Conservation (phyloP, 2,888 invertebrate genomes). For the Azorinus chamasolen region DNA sequence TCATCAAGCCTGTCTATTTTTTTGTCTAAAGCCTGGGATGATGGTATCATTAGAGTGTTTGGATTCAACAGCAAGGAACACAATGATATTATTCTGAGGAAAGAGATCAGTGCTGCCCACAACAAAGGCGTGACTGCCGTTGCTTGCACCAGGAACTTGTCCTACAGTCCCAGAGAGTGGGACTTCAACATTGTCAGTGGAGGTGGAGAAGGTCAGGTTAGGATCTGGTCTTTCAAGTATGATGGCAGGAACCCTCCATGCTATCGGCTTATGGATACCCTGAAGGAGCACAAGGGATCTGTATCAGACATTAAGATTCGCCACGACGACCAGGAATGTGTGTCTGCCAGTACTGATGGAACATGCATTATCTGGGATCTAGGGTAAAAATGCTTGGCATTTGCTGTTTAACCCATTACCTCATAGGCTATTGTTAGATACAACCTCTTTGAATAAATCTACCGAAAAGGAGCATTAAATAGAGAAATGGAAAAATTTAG, state of each 20-base stretch:
- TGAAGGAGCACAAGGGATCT: constrained; percentile 97
- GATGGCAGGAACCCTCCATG: constrained; percentile 59
- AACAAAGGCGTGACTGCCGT: constrained; percentile 95
- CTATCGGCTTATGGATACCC: constrained; percentile 70
- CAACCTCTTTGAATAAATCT: too few species aligned
- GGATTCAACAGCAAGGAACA: constrained; percentile 89
- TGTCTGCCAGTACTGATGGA: constrained; percentile 96
- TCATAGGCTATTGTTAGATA: too few species aligned
- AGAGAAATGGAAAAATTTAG: too few species aligned
- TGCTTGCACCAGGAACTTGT: constrained; percentile 91
- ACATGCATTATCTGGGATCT: constrained; percentile 98
- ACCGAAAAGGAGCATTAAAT: too few species aligned
- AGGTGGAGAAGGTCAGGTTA: constrained; percentile 94
- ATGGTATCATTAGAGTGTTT: constrained; percentile 86
- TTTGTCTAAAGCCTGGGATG: constrained; percentile 86
- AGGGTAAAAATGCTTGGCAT: constrained; percentile 88
- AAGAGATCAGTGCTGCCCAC: constrained; percentile 95
- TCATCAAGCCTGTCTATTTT: too few species aligned
- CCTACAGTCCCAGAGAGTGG: constrained; percentile 74
- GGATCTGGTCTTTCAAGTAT: constrained; percentile 79
- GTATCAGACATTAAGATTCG: constrained; percentile 94
- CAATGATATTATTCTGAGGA: constrained; percentile 84
- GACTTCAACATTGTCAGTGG: constrained; percentile 91
- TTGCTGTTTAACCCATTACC: too few species aligned
- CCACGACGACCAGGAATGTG: constrained; percentile 92